These are phyloP conservation scores for Rhabditoides inermis DNA, from an alignment of 2,888 invertebrate species.

Conservation along the genomic window DNA sequence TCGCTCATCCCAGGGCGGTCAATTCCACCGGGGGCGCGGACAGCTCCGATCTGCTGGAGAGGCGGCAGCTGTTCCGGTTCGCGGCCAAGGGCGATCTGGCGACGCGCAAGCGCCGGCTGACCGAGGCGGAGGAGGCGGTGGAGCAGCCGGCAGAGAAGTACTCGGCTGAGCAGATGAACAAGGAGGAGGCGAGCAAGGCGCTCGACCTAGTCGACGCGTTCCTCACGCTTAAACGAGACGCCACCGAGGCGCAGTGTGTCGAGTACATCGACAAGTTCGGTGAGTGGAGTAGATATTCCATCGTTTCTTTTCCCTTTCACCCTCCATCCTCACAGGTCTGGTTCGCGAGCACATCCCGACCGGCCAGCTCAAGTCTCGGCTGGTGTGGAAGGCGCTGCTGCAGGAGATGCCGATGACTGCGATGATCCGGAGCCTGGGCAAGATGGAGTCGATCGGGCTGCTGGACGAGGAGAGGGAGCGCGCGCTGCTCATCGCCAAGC, in stretches of 20 bases:
- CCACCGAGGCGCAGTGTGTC: constrained; percentile 15
- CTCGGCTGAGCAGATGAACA: constrained; percentile 16
- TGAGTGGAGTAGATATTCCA: no score
- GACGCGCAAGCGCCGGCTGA: constrained; percentile 6
- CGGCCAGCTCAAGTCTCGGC: constrained; percentile 59
- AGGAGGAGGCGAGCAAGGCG: constrained; percentile 14
- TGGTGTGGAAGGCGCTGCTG: constrained; percentile 54
- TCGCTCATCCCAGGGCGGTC: constrained; percentile 51
- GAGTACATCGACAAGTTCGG: constrained; percentile 21
- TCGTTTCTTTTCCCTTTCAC: no score
- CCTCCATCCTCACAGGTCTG: no score
- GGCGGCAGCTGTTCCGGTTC: constrained; percentile 38
- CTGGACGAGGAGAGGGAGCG: no score
- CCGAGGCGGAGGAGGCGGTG: constrained; percentile 3
- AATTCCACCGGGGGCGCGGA: no score
- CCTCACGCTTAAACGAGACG: constrained; percentile 18
- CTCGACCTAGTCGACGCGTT: constrained; percentile 29
- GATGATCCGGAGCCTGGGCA: constrained; percentile 53
- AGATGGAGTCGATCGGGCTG: constrained; percentile 50
- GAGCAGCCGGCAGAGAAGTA: constrained; percentile 11
- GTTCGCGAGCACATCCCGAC: constrained; percentile 67
- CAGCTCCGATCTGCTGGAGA: constrained; percentile 20
- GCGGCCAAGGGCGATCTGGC: constrained; percentile 23
- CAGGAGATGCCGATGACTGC: constrained; percentile 55
- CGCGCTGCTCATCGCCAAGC: constrained; percentile 37